Evolutionary conservation across 1,140 invertebrate genomes (phyloP).

Genomic region (Sitobion miscanthi): DNA sequence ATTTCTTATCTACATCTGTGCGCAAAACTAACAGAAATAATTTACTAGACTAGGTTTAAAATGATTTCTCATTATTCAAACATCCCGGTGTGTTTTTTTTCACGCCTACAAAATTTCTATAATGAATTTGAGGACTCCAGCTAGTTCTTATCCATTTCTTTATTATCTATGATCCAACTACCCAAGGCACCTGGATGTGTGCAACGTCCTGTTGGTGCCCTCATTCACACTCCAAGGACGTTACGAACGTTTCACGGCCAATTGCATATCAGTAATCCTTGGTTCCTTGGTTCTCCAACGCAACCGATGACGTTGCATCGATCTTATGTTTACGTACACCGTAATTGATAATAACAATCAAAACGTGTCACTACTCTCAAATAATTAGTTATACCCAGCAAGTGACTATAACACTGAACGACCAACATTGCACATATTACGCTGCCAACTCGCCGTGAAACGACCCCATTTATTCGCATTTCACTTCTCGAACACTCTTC

Average conservation of each 20-base stretch:
- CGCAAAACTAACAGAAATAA: too few relatives aligned
- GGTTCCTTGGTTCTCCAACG: background rate
- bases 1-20: too few relatives aligned
- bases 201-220: background rate
- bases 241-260: background rate
- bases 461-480: background rate
- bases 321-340: slow-evolving; percentile 22
- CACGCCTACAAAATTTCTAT: too few relatives aligned
- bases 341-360: slow-evolving; percentile 47
- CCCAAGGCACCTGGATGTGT: too few relatives aligned
- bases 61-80: too few relatives aligned
- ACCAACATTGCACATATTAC: background rate
- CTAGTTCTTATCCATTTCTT: too few relatives aligned
- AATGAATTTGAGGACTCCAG: too few relatives aligned
- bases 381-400: background rate
- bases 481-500: background rate
- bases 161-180: too few relatives aligned
- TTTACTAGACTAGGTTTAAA: too few relatives aligned
- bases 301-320: slow-evolving; percentile 30
- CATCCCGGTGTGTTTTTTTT: too few relatives aligned
- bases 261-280: background rate
- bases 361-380: slow-evolving; percentile 19
- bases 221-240: background rate
- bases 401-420: background rate
- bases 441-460: background rate